These are phyloP conservation scores for Calameuta idolon DNA, from an alignment of 2,888 invertebrate species.

Conservation along the genomic window DNA sequence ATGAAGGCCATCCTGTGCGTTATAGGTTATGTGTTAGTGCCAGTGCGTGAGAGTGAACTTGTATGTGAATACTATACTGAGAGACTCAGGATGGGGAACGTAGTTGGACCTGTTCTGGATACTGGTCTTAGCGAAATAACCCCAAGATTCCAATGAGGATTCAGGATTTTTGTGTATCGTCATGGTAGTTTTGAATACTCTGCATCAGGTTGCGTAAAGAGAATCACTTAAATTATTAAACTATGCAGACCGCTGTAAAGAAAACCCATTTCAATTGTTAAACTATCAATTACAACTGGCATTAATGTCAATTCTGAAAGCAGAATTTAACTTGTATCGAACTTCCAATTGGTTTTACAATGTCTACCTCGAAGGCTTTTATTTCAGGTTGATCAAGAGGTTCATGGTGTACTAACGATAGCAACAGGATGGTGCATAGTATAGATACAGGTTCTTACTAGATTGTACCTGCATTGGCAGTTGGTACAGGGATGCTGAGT, in stretches of 20 bases:
- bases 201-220: background rate
- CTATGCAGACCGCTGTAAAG: background rate
- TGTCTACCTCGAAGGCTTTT: background rate
- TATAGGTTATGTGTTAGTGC: constrained; percentile 30
- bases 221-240: background rate
- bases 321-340: background rate
- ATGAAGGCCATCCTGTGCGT: constrained; percentile 60
- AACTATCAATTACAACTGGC: background rate
- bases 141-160: constrained; percentile 46
- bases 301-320: background rate
- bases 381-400: background rate
- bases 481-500: background rate
- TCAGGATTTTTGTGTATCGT: background rate
- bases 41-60: constrained; percentile 14
- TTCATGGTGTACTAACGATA: background rate
- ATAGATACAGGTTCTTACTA: background rate
- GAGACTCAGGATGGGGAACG: constrained; percentile 13
- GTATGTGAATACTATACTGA: background rate
- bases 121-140: constrained; percentile 57
- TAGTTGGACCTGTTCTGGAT: constrained; percentile 56
- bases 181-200: background rate
- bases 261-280: background rate
- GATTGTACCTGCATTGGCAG: background rate
- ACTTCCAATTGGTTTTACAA: background rate
- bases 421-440: background rate